Evolutionary conservation across 2,113 vertebrate genomes (phyloP), one percentile per base, ranked within the genome.

Genomic region (Halichoeres trimaculatus): DNA sequence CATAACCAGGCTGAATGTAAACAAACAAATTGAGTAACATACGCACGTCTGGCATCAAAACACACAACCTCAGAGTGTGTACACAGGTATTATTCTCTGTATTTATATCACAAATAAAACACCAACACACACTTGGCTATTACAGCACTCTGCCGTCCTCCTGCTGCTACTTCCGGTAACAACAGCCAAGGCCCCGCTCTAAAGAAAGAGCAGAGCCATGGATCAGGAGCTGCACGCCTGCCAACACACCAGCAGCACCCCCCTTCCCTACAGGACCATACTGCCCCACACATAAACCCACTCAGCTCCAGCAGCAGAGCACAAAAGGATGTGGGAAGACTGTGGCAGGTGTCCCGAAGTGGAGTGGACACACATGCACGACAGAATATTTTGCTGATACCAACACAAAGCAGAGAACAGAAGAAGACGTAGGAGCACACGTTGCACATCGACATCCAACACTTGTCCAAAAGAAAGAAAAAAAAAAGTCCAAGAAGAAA

Each of bases 81-180:
- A 30, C 69, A 47, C 60, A 55, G 14, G 41, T 52, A 48, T 50
- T 8, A 2, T 43, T 74, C 38, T 19, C 53, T 75, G 75, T 87
- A 74, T 90, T 87, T 84, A 78, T 76, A 76, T 62, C 78, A 80
- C 70, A 84, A 74, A 82, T 19, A 71, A 26, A 76, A 81, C 74
- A 78, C 76, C 68, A 41, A 76, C 84, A 72, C 77, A 24, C 71
- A 50, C 76, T 22, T 14, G 67, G 80, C 76, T 56, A 36, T 78
- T 79, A 66, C 67, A 73, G 75, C 79, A 61, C 82, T 54, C 67
- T 13, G 72, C 85, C 50, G 34, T 70, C 72, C 70, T 68, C 76
- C 83, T 54, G 81, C 87, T 85, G 89, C 65, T 75, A 73, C 87
- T 81, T 89, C 87, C 87, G 87, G 85, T 43, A 52, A n/a, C 23